Evolutionary conservation across 2,888 invertebrate genomes (phyloP).

Genomic region (Stenchaetothrips biformis): DNA sequence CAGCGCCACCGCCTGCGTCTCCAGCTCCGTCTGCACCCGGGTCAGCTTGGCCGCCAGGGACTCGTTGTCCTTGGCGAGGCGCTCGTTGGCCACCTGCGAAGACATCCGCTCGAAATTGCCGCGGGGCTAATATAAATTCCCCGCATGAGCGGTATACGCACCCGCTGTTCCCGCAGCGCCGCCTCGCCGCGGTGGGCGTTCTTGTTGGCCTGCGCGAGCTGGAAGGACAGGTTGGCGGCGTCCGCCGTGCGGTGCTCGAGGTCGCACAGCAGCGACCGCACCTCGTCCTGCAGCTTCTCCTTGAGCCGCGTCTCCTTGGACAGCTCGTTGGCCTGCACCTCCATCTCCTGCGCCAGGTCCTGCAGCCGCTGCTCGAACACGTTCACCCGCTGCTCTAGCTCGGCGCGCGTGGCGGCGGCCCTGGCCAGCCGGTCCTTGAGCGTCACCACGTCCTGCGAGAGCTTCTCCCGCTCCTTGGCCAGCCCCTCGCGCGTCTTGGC

Average conservation of each 20-base stretch:
- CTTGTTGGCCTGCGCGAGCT: slow-evolving; percentile 17
- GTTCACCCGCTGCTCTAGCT: slow-evolving; percentile 13
- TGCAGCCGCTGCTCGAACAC: slow-evolving; percentile 24
- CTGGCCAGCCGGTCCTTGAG: slow-evolving; percentile 13
- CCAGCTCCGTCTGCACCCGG: slow-evolving; percentile 6
- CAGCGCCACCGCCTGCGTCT: slow-evolving; percentile 17
- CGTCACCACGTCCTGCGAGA: slow-evolving; percentile 6
- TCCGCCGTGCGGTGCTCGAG: slow-evolving; percentile 12
- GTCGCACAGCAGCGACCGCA: slow-evolving; percentile 4
- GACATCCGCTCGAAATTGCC: neutral
- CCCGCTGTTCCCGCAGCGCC: neutral
- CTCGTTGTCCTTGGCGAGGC: neutral
- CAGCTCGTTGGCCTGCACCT: slow-evolving; percentile 24
- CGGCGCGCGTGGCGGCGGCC: slow-evolving; percentile 2
- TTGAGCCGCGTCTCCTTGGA: slow-evolving; percentile 16
- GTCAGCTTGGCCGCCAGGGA: slow-evolving; percentile 2
- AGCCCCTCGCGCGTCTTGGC: slow-evolving; percentile 16
- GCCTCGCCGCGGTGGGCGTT: slow-evolving; percentile 15
- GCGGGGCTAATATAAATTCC: neutral
- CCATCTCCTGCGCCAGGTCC: slow-evolving; percentile 21
- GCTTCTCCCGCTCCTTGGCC: slow-evolving; percentile 21
- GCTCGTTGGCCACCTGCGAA: slow-evolving; percentile 3
- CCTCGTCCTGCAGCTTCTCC: slow-evolving; percentile 22
- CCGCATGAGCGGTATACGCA: neutral
- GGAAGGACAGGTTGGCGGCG: slow-evolving; percentile 16